Evolutionary conservation across 2,888 invertebrate genomes (phyloP).

Genomic region (Drosophila prolongata): DNA sequence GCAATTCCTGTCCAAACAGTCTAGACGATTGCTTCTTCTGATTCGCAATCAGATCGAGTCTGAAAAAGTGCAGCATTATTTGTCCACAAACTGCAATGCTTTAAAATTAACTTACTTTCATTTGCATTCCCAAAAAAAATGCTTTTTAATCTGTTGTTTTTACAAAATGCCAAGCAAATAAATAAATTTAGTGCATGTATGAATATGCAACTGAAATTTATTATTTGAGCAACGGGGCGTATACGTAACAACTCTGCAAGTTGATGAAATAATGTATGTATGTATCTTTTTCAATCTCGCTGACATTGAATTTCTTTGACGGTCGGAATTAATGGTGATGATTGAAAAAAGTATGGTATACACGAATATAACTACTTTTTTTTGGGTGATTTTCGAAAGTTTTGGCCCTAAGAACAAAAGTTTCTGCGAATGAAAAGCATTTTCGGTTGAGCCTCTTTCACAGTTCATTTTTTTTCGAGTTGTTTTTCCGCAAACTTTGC

Average conservation of each 20-base stretch:
- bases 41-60: background rate
- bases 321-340: background rate
- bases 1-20: conserved; percentile 13
- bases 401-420: conserved; percentile 11
- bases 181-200: no score
- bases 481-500: conserved; percentile 52
- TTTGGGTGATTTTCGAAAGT: conserved; percentile 15
- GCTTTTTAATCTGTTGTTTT: no score
- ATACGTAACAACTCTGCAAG: background rate
- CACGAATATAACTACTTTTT: conserved; percentile 7
- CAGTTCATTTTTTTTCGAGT: conserved; percentile 25
- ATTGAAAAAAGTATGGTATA: background rate
- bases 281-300: no score
- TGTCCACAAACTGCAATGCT: background rate
- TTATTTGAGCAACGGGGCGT: background rate
- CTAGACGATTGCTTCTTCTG: conserved; percentile 15
- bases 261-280: no score
- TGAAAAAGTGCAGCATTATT: background rate
- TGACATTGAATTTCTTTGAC: no score
- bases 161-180: no score
- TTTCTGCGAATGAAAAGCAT: conserved; percentile 9
- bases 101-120: no score
- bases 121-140: no score
- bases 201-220: background rate
- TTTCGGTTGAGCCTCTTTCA: conserved; percentile 15